Evolutionary conservation across 2,888 invertebrate species (phyloP), one percentile per base, ranked within the genome.

Genomic region (Cryptops parisi): DNA sequence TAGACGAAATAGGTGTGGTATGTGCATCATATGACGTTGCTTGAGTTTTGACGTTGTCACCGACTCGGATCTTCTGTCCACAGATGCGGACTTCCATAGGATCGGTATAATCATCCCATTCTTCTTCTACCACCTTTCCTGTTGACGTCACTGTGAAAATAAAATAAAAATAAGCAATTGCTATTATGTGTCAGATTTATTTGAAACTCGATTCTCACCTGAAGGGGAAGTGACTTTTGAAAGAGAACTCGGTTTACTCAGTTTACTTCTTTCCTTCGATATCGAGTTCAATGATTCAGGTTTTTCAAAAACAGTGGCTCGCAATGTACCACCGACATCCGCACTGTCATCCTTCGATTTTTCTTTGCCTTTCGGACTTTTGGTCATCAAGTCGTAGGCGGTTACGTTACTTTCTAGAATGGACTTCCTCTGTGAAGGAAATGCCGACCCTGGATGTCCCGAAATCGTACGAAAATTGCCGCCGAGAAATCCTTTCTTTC

Each of bases 351-450:
- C 47, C 26, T 27, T 19, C n/a, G 47, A 46, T 1, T 1, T 27
- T 1, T 19, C 54, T 17, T 26, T 47, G 21, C 19, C 43, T 23
- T 41, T 39, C 19, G 19, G 25, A 6, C 21, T 27, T 12, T 49
- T 50, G 15, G 47, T n/a, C 17, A 57, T 39, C n/a, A 57, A 39
- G 33, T 57, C 57, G 25, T 57, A 57, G 19, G 57, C 52, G 24
- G 51, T 52, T 15, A 57, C 47, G 2, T 49, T 27, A 45, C 51
- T 48, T 41, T 57, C 57, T 24, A 57, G 33, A 22, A 57, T 57
- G 15, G 57, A 57, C 46, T 47, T 48, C 26, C 57, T 53, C 53
- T 40, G 22, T 2, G 47, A 47, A 21, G 24, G 27, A 6, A 3
- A 9, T 4, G 47, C 25, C 17, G 19, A 21, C 2, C 9, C 21